Conservation (phyloP, 2,797 vertebrate species). For the Bovichtus variegatus region DNA sequence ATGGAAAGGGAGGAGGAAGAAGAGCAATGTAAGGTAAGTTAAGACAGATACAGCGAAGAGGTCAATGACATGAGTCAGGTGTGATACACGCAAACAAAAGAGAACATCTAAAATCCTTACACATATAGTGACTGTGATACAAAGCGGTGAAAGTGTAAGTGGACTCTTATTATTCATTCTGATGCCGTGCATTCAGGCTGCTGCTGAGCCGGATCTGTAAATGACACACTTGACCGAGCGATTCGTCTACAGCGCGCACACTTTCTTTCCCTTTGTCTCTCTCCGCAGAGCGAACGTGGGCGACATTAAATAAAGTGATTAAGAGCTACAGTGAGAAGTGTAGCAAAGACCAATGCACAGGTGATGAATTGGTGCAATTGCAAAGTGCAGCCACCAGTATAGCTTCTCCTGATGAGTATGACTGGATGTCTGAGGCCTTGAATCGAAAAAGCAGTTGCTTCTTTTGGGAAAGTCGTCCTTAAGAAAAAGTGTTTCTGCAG, state of each 20-base stretch:
- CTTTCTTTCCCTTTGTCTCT: constrained; percentile 27
- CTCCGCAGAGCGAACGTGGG: constrained; percentile 6
- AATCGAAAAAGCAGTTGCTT: constrained; percentile 2
- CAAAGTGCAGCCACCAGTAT: not conserved
- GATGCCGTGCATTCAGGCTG: constrained; percentile 18
- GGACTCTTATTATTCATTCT: constrained; percentile 29
- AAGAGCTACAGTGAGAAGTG: constrained; percentile 40
- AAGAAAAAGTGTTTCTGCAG: no score
- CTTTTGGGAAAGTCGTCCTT: constrained; percentile 2
- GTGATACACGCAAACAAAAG: not conserved
- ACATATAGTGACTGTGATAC: constrained; percentile 2
- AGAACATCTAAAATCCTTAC: not conserved
- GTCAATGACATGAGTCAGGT: not conserved
- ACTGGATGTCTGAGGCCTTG: not conserved
- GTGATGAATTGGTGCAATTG: constrained; percentile 45
- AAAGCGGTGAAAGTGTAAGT: constrained; percentile 9
- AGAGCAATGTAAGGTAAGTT: constrained; percentile 41
- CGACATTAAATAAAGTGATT: constrained; percentile 58
- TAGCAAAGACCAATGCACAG: constrained; percentile 26
- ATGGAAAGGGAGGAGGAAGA: constrained; percentile 66
- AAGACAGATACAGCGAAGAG: not conserved
- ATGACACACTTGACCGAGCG: constrained; percentile 51
- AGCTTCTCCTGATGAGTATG: constrained; percentile 18
- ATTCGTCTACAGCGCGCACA: constrained; percentile 8
- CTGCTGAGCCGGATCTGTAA: constrained; percentile 23